A percentile compares a stretch with the other conserved stretches of the same genome.
Evolutionary conservation across 2,888 invertebrate genomes (phyloP).

Genomic region (Limnephilus auricula): DNA sequence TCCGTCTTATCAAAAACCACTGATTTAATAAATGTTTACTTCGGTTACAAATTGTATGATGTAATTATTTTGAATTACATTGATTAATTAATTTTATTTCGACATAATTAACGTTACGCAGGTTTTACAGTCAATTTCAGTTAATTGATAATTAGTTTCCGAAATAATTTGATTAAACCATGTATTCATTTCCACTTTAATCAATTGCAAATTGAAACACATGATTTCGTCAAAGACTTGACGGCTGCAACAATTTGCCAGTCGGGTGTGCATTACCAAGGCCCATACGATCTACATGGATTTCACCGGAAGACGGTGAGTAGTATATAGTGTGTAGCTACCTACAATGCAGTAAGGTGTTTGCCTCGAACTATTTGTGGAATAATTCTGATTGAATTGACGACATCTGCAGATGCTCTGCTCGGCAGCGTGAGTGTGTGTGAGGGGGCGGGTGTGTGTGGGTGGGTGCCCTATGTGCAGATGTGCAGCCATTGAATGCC

Average conservation of each 20-base stretch:
- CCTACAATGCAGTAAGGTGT: neutral
- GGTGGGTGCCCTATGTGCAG: neutral
- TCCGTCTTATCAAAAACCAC: neutral
- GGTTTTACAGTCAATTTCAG: neutral
- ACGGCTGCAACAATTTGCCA: neutral
- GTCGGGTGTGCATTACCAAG: neutral
- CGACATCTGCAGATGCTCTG: conserved; percentile 8
- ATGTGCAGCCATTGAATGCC: conserved; percentile 11
- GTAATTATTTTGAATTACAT: neutral
- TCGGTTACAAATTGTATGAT: neutral
- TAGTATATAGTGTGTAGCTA: neutral
- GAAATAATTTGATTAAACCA: neutral
- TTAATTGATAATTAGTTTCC: neutral
- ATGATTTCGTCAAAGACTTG: neutral
- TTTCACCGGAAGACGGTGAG: neutral
- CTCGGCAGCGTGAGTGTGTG: neutral
- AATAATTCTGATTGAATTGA: conserved; percentile 24
- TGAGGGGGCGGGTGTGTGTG: neutral
- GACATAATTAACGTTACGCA: neutral
- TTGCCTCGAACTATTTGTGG: conserved; percentile 4
- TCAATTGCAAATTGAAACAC: neutral
- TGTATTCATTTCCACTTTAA: neutral
- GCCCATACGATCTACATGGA: neutral
- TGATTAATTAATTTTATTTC: neutral
- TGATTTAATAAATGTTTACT: neutral